Evolutionary conservation across 1,140 invertebrate species (phyloP), one percentile per base, ranked within the genome.

Genomic region (Megalonaias nervosa): DNA sequence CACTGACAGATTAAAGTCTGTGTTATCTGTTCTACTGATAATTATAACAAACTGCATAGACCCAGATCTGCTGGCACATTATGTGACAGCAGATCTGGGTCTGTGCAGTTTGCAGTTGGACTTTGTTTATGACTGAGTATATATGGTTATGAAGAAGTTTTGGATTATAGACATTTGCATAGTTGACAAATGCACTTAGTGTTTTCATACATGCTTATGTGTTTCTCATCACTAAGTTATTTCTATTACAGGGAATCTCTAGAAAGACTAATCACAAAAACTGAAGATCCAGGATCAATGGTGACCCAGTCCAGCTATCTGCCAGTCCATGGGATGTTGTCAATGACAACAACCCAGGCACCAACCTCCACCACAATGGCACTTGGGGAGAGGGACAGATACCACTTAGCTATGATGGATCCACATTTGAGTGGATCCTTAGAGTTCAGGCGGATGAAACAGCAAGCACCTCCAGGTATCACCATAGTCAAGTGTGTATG

Each of bases 361-460:
- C 81, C 83, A 21, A 81, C 83, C 19, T 84, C 83, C 0, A 82
- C 82, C 1, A 82, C 79, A 15, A 67, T 80, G n/a, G 79, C 77
- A 16, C 67, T 72, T 21, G 26, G 57, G 21, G 81, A 83, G 64
- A 77, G 62, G 68, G 80, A 62, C 64, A 74, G 65, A 71, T 84
- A 57, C 67, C 81, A 71, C 68, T 81, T 62, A 57, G 81, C 75
- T 48, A 74, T 59, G 77, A 81, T 76, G 70, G 77, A 31, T 72
- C 83, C 67, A 71, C 83, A 67, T 79, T 81, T 67, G 58, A 74
- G 60, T 56, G 74, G 67, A 62, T 65, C n/a, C 67, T 71, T n/a
- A 68, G 80, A 81, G 56, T 84, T 26, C 71, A 67, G 68, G 60
- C 72, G 72, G 57, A 80, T 79, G 59, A 74, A 79, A 26, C 62